phyloP scores from a whole-genome alignment of 2,888 invertebrate species.

The Cheilosia impressa region DNA sequence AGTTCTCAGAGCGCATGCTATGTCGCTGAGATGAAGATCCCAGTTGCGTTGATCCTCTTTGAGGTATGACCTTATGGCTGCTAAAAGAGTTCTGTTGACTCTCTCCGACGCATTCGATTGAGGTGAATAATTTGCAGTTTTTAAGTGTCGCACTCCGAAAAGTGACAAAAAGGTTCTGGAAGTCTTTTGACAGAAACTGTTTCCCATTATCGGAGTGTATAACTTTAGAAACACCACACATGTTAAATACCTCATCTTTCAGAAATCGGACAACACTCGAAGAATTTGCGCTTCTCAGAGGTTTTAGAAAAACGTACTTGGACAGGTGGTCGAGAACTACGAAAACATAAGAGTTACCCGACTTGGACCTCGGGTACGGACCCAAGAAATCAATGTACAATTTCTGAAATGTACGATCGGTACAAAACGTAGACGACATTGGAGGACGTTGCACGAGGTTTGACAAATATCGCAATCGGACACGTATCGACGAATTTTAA shows the following conservation, averaged over 20 bases:
- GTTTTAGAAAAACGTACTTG: neutral
- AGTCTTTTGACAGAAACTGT: slow-evolving; percentile 74
- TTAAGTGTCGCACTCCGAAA: slow-evolving; percentile 14
- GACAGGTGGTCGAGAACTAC: neutral
- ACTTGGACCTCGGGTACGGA: neutral
- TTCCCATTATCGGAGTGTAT: too few relatives aligned
- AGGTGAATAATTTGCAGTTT: slow-evolving; percentile 51
- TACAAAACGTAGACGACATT: neutral
- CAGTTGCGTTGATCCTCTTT: slow-evolving; percentile 65
- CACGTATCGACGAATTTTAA: slow-evolving; percentile 3
- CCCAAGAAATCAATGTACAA: slow-evolving; percentile 7
- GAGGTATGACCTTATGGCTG: slow-evolving; percentile 76
- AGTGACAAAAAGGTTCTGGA: slow-evolving; percentile 45
- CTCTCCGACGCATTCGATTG: slow-evolving; percentile 79
- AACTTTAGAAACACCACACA: slow-evolving; percentile 25
- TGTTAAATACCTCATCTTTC: neutral
- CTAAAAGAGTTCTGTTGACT: slow-evolving; percentile 78
- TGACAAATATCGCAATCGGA: neutral
- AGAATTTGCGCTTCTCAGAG: slow-evolving; percentile 2
- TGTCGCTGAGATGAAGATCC: slow-evolving; percentile 58
- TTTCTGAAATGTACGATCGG: neutral
- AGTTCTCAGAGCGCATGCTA: slow-evolving; percentile 49
- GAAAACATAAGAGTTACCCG: slow-evolving; percentile 1
- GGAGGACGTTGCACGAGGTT: slow-evolving; percentile 10
- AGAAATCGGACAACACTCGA: neutral